These are phyloP conservation scores for Heliocidaris erythrogramma DNA, from an alignment of 35 echinoderm and acorn worm genomes.

Conservation along the genomic window DNA sequence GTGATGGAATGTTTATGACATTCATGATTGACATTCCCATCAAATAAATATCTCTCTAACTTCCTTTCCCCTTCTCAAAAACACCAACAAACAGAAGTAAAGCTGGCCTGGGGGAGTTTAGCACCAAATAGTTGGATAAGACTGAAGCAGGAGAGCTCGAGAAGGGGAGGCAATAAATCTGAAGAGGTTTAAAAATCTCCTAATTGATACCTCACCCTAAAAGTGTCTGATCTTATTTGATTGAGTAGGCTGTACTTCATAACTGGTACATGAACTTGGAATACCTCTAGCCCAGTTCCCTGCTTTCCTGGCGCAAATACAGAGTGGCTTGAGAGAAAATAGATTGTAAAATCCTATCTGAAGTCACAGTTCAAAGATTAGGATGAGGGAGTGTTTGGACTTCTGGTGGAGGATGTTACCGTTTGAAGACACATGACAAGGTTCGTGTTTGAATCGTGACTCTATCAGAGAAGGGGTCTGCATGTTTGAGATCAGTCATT, in stretches of 20 bases:
- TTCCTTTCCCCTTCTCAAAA: no score
- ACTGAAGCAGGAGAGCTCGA: no score
- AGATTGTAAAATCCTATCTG: background rate
- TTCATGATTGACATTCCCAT: no score
- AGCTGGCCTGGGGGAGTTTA: no score
- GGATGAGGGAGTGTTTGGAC: background rate
- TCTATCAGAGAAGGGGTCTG: background rate
- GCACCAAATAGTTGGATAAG: no score
- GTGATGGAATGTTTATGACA: no score
- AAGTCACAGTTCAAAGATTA: background rate
- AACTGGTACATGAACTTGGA: background rate
- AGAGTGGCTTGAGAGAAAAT: background rate
- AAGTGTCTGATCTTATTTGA: background rate
- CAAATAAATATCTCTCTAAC: no score
- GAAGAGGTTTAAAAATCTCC: no score
- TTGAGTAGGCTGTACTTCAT: background rate
- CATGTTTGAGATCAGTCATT: background rate
- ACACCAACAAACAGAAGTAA: no score
- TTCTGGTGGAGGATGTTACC: background rate
- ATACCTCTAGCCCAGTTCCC: background rate
- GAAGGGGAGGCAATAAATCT: no score
- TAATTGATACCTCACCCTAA: background rate
- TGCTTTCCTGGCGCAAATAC: background rate
- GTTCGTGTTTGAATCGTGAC: background rate
- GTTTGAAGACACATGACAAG: background rate